Conservation (phyloP, 2,888 invertebrate species). For the Abrostola tripartita region DNA sequence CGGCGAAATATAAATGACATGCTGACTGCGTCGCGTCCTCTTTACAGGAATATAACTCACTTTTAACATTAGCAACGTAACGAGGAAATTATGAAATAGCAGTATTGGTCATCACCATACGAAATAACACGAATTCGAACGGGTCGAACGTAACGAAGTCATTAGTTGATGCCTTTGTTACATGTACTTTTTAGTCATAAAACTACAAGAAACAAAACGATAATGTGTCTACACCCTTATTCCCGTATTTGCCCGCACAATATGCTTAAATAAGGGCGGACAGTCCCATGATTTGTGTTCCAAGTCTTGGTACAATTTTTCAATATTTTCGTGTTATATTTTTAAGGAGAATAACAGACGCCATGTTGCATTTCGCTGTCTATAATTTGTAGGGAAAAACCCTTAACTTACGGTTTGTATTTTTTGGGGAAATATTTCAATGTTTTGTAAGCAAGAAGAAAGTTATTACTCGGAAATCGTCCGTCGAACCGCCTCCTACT, state of each 20-base stretch:
- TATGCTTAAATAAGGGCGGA: slow-evolving; percentile 38
- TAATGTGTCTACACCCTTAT: too few relatives aligned
- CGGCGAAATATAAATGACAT: background rate
- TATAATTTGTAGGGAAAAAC: slow-evolving; percentile 11
- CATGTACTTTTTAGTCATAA: too few relatives aligned
- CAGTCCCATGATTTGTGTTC: slow-evolving; percentile 40
- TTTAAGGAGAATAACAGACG: slow-evolving; percentile 17
- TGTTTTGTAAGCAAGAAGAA: background rate
- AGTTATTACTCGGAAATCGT: too few relatives aligned
- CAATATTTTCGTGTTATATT: slow-evolving; percentile 9
- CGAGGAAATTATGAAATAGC: too few relatives aligned
- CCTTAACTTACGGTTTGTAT: slow-evolving; percentile 5
- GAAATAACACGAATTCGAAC: too few relatives aligned
- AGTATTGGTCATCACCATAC: too few relatives aligned
- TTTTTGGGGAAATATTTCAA: background rate
- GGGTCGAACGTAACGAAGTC: too few relatives aligned
- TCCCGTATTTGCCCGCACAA: slow-evolving; percentile 32
- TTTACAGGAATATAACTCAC: too few relatives aligned
- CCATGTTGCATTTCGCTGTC: slow-evolving; percentile 9
- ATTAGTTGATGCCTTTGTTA: too few relatives aligned
- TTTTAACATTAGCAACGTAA: too few relatives aligned
- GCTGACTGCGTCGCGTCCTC: background rate
- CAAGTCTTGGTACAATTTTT: slow-evolving; percentile 23
- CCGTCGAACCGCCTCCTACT: too few relatives aligned
- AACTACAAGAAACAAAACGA: too few relatives aligned